Percentiles rank a stretch among this genome's conserved stretches.
Conservation (phyloP, 2,888 invertebrate genomes). For the Amiota mariae region DNA sequence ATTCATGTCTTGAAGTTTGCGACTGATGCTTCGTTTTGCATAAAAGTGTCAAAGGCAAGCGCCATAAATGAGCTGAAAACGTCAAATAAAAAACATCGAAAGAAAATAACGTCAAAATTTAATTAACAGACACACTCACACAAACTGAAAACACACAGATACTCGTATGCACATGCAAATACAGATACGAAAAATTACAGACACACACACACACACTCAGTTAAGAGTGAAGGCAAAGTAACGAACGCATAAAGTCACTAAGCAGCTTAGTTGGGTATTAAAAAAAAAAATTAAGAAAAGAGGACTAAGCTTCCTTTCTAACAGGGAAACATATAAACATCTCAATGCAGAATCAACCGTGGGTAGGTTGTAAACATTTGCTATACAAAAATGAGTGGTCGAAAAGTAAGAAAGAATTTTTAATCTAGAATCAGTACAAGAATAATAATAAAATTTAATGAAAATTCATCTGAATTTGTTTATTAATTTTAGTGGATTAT, state of each 20-base stretch:
- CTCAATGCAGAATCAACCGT: not conserved
- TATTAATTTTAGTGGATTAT: too few species aligned
- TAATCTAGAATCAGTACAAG: too few species aligned
- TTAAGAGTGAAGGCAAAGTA: slow-evolving; percentile 1
- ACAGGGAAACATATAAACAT: slow-evolving; percentile 21
- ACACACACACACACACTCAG: slow-evolving; percentile 33
- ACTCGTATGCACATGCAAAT: slow-evolving; percentile 21
- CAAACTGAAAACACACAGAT: slow-evolving; percentile 28
- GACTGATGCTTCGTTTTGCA: too few species aligned
- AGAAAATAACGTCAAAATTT: slow-evolving; percentile 54
- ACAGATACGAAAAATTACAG: slow-evolving; percentile 5
- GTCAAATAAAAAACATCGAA: slow-evolving; percentile 18
- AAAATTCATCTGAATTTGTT: too few species aligned
- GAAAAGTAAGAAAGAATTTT: too few species aligned
- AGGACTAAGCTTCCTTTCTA: not conserved
- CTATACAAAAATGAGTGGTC: too few species aligned
- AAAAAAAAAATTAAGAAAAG: slow-evolving; percentile 26
- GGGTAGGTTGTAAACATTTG: slow-evolving; percentile 2
- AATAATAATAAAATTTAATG: too few species aligned
- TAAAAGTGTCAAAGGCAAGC: slow-evolving; percentile 2
- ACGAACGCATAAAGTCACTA: slow-evolving; percentile 41
- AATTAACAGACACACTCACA: slow-evolving; percentile 54
- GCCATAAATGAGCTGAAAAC: not conserved
- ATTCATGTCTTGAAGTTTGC: not conserved
- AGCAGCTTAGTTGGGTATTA: slow-evolving; percentile 61